A percentile compares a stretch with the other conserved stretches of the same genome.
phyloP scores from a whole-genome alignment of 2,888 invertebrate species.

The Charanyca ferruginea region DNA sequence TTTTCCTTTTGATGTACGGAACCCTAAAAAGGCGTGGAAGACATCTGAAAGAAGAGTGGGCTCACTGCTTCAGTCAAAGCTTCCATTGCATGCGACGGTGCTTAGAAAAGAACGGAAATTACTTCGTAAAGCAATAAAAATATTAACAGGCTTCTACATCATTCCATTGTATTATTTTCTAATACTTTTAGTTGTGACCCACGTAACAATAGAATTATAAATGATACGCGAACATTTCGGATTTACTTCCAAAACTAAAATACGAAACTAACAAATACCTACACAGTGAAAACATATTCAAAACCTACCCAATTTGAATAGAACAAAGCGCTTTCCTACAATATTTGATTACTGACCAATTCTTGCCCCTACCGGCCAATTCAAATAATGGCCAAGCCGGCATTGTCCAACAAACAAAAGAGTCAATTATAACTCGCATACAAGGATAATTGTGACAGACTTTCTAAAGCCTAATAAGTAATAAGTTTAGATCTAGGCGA shows the following conservation, averaged over 20 bases:
- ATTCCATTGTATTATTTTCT: too few species aligned
- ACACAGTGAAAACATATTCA: not conserved
- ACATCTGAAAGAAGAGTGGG: too few species aligned
- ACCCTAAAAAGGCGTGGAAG: too few species aligned
- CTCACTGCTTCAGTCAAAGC: too few species aligned
- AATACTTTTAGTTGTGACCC: too few species aligned
- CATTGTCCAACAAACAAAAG: conserved; percentile 53
- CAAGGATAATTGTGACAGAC: conserved; percentile 53
- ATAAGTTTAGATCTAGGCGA: conserved; percentile 6
- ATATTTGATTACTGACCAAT: conserved; percentile 44
- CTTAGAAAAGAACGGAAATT: too few species aligned
- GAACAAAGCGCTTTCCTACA: conserved; percentile 37
- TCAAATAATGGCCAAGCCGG: conserved; percentile 27
- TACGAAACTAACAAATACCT: not conserved
- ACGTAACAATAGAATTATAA: too few species aligned
- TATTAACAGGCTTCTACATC: too few species aligned
- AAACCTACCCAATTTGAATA: conserved; percentile 23
- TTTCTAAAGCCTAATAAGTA: conserved; percentile 43
- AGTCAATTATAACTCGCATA: conserved; percentile 64
- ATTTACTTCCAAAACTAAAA: not conserved
- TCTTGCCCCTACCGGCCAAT: conserved; percentile 19
- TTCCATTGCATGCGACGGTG: too few species aligned
- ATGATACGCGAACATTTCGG: too few species aligned
- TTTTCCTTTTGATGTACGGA: too few species aligned
- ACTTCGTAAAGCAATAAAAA: too few species aligned